These are phyloP conservation scores for Tachyglossus aculeatus DNA, from an alignment of 2,797 vertebrate genomes.

Conservation along the genomic window DNA sequence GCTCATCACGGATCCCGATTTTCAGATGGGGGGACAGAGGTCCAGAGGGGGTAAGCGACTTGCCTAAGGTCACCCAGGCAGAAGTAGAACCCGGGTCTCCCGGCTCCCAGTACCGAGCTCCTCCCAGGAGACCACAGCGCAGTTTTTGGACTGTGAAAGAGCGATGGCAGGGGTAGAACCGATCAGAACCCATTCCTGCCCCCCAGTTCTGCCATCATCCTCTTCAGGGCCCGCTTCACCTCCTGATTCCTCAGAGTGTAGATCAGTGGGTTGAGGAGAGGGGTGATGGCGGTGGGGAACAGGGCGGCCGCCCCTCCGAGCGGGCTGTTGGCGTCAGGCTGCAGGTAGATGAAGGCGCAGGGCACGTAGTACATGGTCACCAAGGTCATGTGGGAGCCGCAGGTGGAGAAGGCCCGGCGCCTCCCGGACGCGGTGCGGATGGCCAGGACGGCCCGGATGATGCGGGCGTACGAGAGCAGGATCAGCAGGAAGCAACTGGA, in stretches of 20 bases:
- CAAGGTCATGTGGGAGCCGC: slow-evolving; percentile 49
- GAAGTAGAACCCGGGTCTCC: neutral
- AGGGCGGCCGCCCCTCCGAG: slow-evolving; percentile 41
- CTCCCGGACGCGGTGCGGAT: slow-evolving; percentile 19
- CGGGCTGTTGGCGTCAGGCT: slow-evolving; percentile 38
- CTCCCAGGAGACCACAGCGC: no score
- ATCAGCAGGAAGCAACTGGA: slow-evolving; percentile 53
- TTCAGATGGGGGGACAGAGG: neutral
- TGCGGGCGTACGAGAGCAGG: slow-evolving; percentile 53
- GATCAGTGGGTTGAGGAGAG: slow-evolving; percentile 62
- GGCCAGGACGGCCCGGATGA: slow-evolving; percentile 25
- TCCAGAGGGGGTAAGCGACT: neutral
- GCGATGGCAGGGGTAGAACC: no score
- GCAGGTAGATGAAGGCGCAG: slow-evolving; percentile 53
- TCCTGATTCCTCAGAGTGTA: slow-evolving; percentile 59
- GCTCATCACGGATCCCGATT: no score
- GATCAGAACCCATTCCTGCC: slow-evolving; percentile 3
- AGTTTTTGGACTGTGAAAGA: no score
- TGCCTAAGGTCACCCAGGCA: neutral
- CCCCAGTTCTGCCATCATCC: neutral
- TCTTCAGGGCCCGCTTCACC: slow-evolving; percentile 49
- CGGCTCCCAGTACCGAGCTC: no score
- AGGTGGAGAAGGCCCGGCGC: slow-evolving; percentile 44
- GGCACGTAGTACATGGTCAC: slow-evolving; percentile 52
- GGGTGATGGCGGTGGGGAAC: slow-evolving; percentile 55